phyloP scores from a whole-genome alignment of 35 echinoderm and acorn worm species.

The Ophioderma brevispina region DNA sequence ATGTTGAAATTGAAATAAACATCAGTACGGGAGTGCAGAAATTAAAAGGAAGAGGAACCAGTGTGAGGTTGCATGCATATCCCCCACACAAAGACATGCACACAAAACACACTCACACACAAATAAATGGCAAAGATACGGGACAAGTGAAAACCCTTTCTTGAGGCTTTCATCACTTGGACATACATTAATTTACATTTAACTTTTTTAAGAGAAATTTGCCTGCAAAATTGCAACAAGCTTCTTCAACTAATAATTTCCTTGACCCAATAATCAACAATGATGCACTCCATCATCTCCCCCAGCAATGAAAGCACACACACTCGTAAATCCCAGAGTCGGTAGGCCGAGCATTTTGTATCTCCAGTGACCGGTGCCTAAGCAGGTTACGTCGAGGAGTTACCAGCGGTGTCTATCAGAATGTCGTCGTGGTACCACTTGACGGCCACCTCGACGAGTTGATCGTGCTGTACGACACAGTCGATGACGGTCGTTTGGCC shows the following conservation, averaged over 20 bases:
- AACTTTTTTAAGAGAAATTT: too few relatives aligned
- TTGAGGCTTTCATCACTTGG: too few relatives aligned
- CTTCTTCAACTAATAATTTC: not conserved
- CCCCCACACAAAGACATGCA: too few relatives aligned
- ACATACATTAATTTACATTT: too few relatives aligned
- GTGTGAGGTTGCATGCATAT: too few relatives aligned
- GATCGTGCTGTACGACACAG: slow-evolving; percentile 73
- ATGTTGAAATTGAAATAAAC: too few relatives aligned
- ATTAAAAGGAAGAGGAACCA: too few relatives aligned
- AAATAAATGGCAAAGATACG: too few relatives aligned
- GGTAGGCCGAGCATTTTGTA: slow-evolving; percentile 1
- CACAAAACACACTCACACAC: too few relatives aligned
- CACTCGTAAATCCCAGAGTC: slow-evolving; percentile 80
- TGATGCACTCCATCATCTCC: slow-evolving; percentile 55
- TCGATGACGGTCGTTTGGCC: slow-evolving; percentile 24
- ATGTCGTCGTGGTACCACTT: slow-evolving; percentile 59
- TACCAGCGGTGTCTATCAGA: slow-evolving; percentile 24
- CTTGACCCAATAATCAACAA: slow-evolving; percentile 50
- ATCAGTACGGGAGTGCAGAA: too few relatives aligned
- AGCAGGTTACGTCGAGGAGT: slow-evolving; percentile 10
- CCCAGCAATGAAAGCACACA: slow-evolving; percentile 83
- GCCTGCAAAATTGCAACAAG: too few relatives aligned
- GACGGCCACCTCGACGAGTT: slow-evolving; percentile 21
- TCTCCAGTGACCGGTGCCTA: slow-evolving; percentile 63
- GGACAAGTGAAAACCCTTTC: too few relatives aligned